A percentile compares a stretch with the other conserved stretches of the same genome.
Evolutionary conservation across 2,888 invertebrate genomes (phyloP).

Genomic region (Cheilosia grossa): DNA sequence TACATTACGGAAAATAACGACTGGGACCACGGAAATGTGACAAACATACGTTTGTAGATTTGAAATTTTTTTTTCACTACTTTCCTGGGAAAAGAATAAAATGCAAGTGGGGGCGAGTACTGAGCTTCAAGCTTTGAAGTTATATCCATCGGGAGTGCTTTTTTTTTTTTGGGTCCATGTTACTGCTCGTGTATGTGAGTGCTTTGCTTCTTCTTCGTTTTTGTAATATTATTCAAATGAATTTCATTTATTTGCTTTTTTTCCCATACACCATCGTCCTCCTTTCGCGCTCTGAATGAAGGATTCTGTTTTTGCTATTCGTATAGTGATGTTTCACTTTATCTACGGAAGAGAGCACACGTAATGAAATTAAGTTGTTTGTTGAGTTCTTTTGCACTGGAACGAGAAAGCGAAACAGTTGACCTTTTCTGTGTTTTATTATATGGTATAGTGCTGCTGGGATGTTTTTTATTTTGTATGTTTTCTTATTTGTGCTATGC

Average conservation of each 20-base stretch:
- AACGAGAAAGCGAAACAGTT: constrained; percentile 49
- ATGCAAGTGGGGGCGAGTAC: constrained; percentile 30
- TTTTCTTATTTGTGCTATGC: constrained; percentile 36
- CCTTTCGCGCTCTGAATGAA: constrained; percentile 26
- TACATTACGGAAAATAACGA: constrained; percentile 65
- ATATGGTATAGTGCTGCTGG: neutral
- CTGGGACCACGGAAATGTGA: constrained; percentile 63
- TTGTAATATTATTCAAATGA: constrained; percentile 67
- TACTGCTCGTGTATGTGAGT: constrained; percentile 56
- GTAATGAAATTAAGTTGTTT: constrained; percentile 74
- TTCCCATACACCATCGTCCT: constrained; percentile 27
- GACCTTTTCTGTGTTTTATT: constrained; percentile 45
- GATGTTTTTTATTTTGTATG: constrained; percentile 32
- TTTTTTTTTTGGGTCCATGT: constrained; percentile 27
- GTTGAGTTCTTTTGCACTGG: constrained; percentile 39
- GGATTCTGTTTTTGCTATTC: constrained; percentile 57
- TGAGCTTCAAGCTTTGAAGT: constrained; percentile 2
- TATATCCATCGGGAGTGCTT: constrained; percentile 63
- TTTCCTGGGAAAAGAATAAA: constrained; percentile 44
- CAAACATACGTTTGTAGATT: constrained; percentile 69
- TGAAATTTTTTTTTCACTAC: constrained; percentile 45
- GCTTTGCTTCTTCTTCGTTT: constrained; percentile 35
- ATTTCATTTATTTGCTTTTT: constrained; percentile 60
- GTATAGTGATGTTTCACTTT: constrained; percentile 68
- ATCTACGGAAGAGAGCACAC: constrained; percentile 69